Evolutionary conservation across 2,888 invertebrate species (phyloP), one percentile per base, ranked within the genome.

Genomic region (Caenorhabditis panamensis): DNA sequence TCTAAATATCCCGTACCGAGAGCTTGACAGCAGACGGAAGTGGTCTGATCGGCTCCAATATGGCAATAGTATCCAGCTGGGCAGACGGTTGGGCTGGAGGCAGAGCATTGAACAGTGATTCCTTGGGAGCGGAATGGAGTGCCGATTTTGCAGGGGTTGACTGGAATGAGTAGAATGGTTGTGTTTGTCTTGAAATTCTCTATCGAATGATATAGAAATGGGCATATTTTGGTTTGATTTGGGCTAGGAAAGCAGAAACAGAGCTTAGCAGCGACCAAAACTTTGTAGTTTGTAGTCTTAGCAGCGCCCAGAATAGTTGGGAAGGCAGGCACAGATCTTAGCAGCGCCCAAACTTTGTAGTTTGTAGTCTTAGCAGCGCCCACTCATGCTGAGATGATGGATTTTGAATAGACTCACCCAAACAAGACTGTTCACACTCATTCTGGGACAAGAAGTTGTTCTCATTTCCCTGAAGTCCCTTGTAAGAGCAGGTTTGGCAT

Each of bases 61-160:
- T 90, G 90, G 62, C 90, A 90, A 75, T 87, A 90, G 77, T 88
- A 86, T 20, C 89, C 90, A n/a, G 86, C 83, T 8, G 89, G 88
- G 62, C 90, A 90, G 3, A 86, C 86, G 20, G 83, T 69, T 37
- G 85, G 85, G 26, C 78, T 82, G 6, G 63, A 59, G 2, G 88
- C 88, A 1, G 90, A 89, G 73, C 90, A 90, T 59, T 89, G 90
- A 0, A 87, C 87, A 1, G 86, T 87, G 37, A 86, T 72, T 37
- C 89, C 89, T 56, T 86, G 83, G n/a, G 83, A 85, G 11, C 88
- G 87, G 83, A 84, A 90, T n/a, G 90, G 90, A 6, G 76, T 67
- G 0, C 90, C 90, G 31, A 86, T 73, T 31, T 87, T 82, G 83
- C 90, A 90, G 3, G 90, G 90, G 67, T 90, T 90, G 4, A 89